Evolutionary conservation across 2,888 invertebrate genomes (phyloP).

Genomic region (Caradrina clavipalpis): DNA sequence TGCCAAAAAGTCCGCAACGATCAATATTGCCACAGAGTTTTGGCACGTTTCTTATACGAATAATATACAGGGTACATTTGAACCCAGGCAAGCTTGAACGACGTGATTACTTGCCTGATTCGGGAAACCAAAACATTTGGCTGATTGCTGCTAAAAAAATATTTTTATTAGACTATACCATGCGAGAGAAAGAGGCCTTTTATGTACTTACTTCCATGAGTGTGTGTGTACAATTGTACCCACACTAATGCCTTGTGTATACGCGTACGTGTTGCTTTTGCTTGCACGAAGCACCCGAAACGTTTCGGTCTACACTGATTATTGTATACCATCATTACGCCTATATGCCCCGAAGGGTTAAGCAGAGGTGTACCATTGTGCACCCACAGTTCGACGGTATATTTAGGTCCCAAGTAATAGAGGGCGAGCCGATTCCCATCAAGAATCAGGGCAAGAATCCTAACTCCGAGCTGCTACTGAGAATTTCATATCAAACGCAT

Average conservation of each 20-base stretch:
- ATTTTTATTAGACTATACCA: conserved; percentile 26
- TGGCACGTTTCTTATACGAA: conserved; percentile 57
- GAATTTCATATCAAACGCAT: too few relatives aligned
- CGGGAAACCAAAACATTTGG: conserved; percentile 43
- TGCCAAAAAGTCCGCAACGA: conserved; percentile 57
- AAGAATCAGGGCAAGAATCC: too few relatives aligned
- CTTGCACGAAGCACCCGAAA: background rate
- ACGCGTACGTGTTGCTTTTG: too few relatives aligned
- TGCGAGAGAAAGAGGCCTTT: conserved; percentile 18
- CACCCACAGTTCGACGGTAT: too few relatives aligned
- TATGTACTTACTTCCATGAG: background rate
- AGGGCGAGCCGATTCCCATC: too few relatives aligned
- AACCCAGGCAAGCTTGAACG: conserved; percentile 35
- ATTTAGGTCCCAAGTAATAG: too few relatives aligned
- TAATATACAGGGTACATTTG: conserved; percentile 48
- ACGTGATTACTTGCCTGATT: conserved; percentile 42
- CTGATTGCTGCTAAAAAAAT: conserved; percentile 38
- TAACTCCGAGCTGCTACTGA: too few relatives aligned
- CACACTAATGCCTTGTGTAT: background rate
- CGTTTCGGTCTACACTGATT: background rate
- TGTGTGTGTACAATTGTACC: background rate
- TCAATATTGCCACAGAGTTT: conserved; percentile 51
- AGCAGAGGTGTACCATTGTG: too few relatives aligned
- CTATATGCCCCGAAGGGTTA: too few relatives aligned
- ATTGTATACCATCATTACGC: too few relatives aligned